Conservation (phyloP, 2,113 vertebrate genomes). For the Sinocyclocheilus maitianheensis region DNA sequence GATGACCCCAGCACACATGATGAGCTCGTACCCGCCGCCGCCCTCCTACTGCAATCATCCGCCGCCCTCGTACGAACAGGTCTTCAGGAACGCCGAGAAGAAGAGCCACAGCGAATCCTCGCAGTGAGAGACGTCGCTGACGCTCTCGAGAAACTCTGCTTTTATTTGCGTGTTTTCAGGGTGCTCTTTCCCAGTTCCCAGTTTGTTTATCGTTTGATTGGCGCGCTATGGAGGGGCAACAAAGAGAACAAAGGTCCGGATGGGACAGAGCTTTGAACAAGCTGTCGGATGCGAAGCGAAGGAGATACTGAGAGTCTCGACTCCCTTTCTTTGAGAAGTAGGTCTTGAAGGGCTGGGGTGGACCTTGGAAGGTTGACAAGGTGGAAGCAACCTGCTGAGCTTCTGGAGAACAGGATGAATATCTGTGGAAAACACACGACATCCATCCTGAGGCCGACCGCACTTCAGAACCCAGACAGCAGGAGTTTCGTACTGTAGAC, state of each 20-base stretch:
- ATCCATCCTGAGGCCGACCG: neutral
- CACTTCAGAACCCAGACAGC: neutral
- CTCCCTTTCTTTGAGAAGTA: neutral
- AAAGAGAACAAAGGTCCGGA: neutral
- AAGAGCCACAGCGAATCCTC: conserved; percentile 67
- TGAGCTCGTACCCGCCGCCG: conserved; percentile 84
- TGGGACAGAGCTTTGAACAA: neutral
- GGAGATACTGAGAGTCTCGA: neutral
- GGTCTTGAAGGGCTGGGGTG: neutral
- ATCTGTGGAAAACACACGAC: neutral
- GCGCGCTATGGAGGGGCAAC: conserved; percentile 1
- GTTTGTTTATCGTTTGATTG: neutral
- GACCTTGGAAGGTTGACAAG: neutral
- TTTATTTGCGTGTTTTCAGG: conserved; percentile 36
- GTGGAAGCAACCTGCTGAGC: conserved; percentile 5
- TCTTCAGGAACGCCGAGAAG: conserved; percentile 85
- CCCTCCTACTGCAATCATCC: conserved; percentile 96
- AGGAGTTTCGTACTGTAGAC: neutral
- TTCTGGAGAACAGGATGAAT: neutral
- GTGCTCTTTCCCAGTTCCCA: neutral
- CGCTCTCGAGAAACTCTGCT: neutral
- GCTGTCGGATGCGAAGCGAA: neutral
- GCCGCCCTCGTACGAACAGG: conserved; percentile 92
- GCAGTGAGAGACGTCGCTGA: neutral
- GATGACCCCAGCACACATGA: conserved; percentile 82